Evolutionary conservation across 2,797 vertebrate species (phyloP).

Genomic region (Morelia viridis): DNA sequence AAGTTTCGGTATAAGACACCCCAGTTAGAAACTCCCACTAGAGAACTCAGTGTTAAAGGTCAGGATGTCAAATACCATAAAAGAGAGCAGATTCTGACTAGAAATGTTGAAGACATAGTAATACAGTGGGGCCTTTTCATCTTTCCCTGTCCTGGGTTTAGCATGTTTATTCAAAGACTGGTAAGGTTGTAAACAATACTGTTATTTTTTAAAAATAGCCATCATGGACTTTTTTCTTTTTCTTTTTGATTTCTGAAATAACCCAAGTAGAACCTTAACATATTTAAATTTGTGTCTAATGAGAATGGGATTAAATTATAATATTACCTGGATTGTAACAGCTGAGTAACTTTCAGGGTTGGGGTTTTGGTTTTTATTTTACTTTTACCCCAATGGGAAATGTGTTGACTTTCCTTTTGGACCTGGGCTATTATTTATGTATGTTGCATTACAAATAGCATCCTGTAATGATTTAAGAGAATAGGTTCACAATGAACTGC

Average conservation of each 20-base stretch:
- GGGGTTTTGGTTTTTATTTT: not conserved
- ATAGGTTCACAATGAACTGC: conserved; percentile 38
- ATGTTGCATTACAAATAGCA: conserved; percentile 29
- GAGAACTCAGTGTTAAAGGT: not conserved
- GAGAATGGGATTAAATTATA: conserved; percentile 26
- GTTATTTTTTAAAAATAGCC: conserved; percentile 10
- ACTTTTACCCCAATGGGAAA: not conserved
- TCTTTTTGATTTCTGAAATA: conserved; percentile 4
- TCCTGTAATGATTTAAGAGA: conserved; percentile 42
- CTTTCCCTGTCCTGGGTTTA: conserved; percentile 55
- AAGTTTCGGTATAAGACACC: conserved; percentile 40
- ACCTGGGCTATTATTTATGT: conserved; percentile 19
- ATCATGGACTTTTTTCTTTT: not conserved
- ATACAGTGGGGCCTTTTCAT: conserved; percentile 37
- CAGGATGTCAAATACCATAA: conserved; percentile 31
- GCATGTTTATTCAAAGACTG: conserved; percentile 36
- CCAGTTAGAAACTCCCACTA: not conserved
- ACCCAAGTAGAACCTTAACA: conserved; percentile 11
- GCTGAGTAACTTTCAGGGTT: not conserved
- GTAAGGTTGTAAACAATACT: conserved; percentile 39
- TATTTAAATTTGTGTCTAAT: conserved; percentile 16
- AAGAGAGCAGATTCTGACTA: conserved; percentile 31
- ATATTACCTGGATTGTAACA: conserved; percentile 5
- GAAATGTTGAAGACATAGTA: conserved; percentile 17
- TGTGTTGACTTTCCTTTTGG: not conserved